Evolutionary conservation across 2,888 invertebrate species (phyloP), one percentile per base, ranked within the genome.

Genomic region (Leptinotarsa haldemani): DNA sequence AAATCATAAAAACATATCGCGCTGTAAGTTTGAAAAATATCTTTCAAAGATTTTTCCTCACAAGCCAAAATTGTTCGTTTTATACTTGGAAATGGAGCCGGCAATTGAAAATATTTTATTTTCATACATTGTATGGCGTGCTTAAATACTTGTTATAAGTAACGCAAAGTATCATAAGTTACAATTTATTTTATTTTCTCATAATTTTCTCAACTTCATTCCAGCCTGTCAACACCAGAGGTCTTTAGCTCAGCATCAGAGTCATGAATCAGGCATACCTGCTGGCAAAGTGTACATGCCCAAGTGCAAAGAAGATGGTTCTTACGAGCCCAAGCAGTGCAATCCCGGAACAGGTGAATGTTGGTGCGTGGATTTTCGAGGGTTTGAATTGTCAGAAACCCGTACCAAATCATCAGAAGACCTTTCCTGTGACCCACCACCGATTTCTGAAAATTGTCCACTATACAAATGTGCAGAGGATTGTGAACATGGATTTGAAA

Each of bases 331-430:
- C 2, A 90, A 94, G 0, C 95, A 96, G 83, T 96, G 95, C 83
- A 90, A 92, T 79, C 91, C 92, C 0, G 90, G 90, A 1, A 92
- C 90, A 30, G 89, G 90, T 30, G 89, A 90, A 78, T 96, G 95
- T 85, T 96, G 95, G 95, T 96, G 96, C 85, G 95, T 95, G 0
- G 93, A 95, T 80, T 86, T 88, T 7, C 83, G 86, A n/a, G 96
- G 96, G 0, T 91, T 92, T 77, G 95, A 95, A 88, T 88, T 93
- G 3, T 90, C 93, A 0, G 92, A 94, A 63, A 94, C 94, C 0
- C 89, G 94, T 25, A 88, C 90, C 0, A 78, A 72, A 70, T 81
- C 80, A 1, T 81, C 84, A 15, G 80, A 85, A 3, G 83, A 82
- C 1, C 86, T 90, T 3, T 85, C 88, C 65, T 92, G 92, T 80